These are phyloP conservation scores for Neomonachus schauinslandi DNA, from an alignment of 2,113 vertebrate species.

Conservation along the genomic window DNA sequence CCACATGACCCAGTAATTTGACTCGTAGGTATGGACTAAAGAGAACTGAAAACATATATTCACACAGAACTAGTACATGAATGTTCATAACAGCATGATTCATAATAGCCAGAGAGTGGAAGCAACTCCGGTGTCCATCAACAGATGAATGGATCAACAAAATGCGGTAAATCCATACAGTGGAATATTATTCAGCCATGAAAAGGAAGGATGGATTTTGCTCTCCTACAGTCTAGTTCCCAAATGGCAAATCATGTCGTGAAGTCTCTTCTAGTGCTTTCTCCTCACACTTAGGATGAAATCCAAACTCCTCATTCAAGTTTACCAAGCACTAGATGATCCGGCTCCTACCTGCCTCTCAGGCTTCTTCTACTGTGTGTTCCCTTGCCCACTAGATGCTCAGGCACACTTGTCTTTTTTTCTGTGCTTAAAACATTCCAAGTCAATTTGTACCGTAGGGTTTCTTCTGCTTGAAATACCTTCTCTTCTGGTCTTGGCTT, in stretches of 20 bases:
- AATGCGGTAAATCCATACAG: background rate
- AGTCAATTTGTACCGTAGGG: background rate
- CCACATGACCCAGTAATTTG: background rate
- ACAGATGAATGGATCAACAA: background rate
- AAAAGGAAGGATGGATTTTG: background rate
- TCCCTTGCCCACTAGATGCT: background rate
- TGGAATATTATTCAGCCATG: background rate
- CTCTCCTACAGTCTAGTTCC: background rate
- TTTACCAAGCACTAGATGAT: background rate
- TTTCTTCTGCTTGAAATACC: constrained; percentile 7
- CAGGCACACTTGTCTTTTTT: background rate
- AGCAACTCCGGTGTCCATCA: background rate
- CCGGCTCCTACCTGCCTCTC: background rate
- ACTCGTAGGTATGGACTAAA: no score
- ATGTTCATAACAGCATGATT: background rate
- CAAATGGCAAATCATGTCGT: background rate
- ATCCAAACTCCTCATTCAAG: background rate
- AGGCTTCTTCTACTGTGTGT: background rate
- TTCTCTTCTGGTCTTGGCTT: background rate
- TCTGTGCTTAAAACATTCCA: background rate
- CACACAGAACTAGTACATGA: background rate
- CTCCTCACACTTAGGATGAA: background rate
- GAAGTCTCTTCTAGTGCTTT: background rate
- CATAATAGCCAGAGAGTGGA: background rate
- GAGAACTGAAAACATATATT: background rate